Evolutionary conservation across 2,888 invertebrate genomes (phyloP).

Genomic region (Coremacera marginata): DNA sequence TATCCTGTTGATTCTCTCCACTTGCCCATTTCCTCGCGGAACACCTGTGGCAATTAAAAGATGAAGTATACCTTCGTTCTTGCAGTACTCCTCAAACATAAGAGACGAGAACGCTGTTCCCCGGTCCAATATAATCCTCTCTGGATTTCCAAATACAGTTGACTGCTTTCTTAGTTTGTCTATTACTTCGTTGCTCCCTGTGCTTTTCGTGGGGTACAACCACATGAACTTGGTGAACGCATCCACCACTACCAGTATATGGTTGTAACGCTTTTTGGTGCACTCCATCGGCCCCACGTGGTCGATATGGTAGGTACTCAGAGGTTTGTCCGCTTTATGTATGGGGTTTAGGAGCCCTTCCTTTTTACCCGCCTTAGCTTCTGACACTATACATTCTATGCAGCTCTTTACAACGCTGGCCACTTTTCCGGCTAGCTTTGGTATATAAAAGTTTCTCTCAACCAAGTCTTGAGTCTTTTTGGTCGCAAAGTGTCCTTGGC

Average conservation of each 20-base stretch:
- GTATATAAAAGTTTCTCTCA: no score
- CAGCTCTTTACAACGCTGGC: neutral
- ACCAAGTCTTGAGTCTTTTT: no score
- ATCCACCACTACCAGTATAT: constrained; percentile 57
- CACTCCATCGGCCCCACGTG: constrained; percentile 60
- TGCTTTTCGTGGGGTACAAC: no score
- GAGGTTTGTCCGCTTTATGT: constrained; percentile 45
- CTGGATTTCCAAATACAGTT: constrained; percentile 19
- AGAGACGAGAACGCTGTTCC: constrained; percentile 50
- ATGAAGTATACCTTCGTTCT: constrained; percentile 55
- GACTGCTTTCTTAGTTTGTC: constrained; percentile 17
- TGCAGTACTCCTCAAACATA: constrained; percentile 59
- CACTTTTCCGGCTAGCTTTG: no score
- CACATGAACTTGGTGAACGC: constrained; percentile 60
- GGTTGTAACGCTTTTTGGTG: constrained; percentile 57
- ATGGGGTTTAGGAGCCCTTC: constrained; percentile 35
- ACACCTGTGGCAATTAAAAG: constrained; percentile 63
- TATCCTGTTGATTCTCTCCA: constrained; percentile 60
- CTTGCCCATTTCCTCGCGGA: no score
- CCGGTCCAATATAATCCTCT: constrained; percentile 35
- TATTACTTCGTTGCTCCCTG: constrained; percentile 43
- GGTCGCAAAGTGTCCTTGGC: no score
- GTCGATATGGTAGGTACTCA: constrained; percentile 60
- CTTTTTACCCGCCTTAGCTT: constrained; percentile 32
- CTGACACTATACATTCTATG: no score